Percentiles rank a stretch among this genome's conserved stretches.
These are phyloP conservation scores for Dendropsophus ebraccatus DNA, from an alignment of 2,113 vertebrate species.

Conservation along the genomic window DNA sequence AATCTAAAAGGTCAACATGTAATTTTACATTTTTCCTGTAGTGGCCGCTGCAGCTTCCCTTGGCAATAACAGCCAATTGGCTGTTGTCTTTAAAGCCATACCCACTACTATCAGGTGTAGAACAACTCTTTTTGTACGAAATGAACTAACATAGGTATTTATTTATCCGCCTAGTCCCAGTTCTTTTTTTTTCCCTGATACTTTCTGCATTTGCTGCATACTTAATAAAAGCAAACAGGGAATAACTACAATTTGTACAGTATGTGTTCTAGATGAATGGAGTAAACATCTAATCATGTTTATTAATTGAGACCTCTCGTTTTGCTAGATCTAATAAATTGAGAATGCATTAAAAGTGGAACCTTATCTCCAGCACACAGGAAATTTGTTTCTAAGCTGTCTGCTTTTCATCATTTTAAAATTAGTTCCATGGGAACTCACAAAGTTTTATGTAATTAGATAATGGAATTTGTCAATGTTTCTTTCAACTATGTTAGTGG, in stretches of 20 bases:
- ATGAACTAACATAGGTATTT: neutral
- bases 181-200: neutral
- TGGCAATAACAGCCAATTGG: neutral
- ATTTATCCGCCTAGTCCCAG: neutral
- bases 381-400: constrained; percentile 71
- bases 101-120: neutral
- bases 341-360: constrained; percentile 69
- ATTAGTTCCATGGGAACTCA: constrained; percentile 75
- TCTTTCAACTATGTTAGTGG: constrained; percentile 48
- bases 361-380: constrained; percentile 65
- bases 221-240: constrained; percentile 46
- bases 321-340: constrained; percentile 69
- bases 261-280: constrained; percentile 40
- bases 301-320: constrained; percentile 71
- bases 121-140: neutral
- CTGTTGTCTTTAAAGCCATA: neutral
- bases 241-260: constrained; percentile 50
- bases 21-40: neutral
- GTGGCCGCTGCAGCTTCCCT: neutral
- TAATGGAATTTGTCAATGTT: constrained; percentile 68
- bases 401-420: constrained; percentile 75
- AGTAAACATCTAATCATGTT: constrained; percentile 61
- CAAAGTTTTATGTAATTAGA: constrained; percentile 74
- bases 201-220: neutral
- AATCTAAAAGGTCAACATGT: neutral